phyloP scores from a whole-genome alignment of 2,113 vertebrate genomes.

The Cyprinodon tularosa region DNA sequence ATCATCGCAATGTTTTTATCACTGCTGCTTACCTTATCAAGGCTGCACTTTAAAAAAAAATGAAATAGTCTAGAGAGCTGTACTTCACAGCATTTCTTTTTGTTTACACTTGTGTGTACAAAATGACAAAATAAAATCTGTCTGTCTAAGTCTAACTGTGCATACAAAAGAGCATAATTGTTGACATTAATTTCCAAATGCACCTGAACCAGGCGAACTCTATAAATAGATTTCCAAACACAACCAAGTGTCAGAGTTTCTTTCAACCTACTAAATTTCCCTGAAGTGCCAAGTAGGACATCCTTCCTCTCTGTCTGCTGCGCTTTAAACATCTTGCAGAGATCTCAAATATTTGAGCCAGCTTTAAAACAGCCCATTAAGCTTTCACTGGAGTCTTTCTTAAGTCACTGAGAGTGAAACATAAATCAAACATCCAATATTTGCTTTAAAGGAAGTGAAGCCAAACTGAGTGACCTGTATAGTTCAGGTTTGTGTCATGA shows the following conservation, averaged over 20 bases:
- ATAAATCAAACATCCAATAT: neutral
- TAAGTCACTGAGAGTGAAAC: constrained; percentile 3
- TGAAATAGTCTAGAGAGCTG: too few relatives aligned
- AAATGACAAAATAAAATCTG: too few relatives aligned
- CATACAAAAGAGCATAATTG: neutral
- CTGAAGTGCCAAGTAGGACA: constrained; percentile 27
- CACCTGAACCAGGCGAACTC: neutral
- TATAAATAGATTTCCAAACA: constrained; percentile 18
- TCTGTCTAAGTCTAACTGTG: too few relatives aligned
- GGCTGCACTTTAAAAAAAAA: too few relatives aligned
- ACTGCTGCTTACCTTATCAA: too few relatives aligned
- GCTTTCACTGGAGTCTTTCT: constrained; percentile 34
- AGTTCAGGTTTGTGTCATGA: too few relatives aligned
- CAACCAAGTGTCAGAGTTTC: constrained; percentile 7
- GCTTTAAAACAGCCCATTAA: constrained; percentile 39
- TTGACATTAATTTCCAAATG: neutral
- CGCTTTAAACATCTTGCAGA: constrained; percentile 44
- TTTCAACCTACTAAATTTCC: constrained; percentile 12
- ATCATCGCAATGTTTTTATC: too few relatives aligned
- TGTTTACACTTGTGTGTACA: too few relatives aligned
- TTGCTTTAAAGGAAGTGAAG: neutral
- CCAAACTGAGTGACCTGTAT: neutral
- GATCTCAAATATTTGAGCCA: constrained; percentile 55
- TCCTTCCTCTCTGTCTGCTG: constrained; percentile 38
- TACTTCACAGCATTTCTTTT: too few relatives aligned